Evolutionary conservation across 2,888 invertebrate genomes (phyloP), one percentile per base, ranked within the genome.

Genomic region (Amiota communis): DNA sequence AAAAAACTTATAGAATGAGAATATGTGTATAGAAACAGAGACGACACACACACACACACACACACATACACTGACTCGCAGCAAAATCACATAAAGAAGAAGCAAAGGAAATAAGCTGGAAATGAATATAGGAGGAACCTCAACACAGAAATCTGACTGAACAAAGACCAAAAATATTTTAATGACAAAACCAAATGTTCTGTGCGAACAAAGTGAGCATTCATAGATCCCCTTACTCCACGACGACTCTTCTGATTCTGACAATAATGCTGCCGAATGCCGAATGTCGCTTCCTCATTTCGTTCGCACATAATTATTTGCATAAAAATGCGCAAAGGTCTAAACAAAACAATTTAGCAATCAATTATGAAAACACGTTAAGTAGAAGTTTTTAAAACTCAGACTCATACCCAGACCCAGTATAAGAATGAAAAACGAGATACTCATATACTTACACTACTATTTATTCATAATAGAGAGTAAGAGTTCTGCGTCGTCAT

Each of bases 271-370:
- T 23, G 8, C 36, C 23, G 13, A 8, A 23, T 36, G 53, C 56
- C 67, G 36, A 36, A 36, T 63, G 56, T 59, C 73, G 74, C 67
- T 67, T 69, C 76, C 84, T 81, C 81, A 80, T 80, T 83, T 78
- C 79, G 81, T 79, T 78, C 81, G 81, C 79, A 74, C 81, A 82
- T 83, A 85, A 83, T 83, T 83, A 83, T 83, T 85, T 83, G 83
- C 83, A 85, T 83, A 85, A 83, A 83, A 83, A 83, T 84, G 81
- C 80, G 80, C 80, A 80, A 79, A 84, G 85, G 81, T 85, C 84
- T 84, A 84, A 85, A 85, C 85, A 84, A 85, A 84, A 84, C 83
- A 83, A 81, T 83, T 83, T 83, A 84, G 83, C 83, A 85, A 85
- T 85, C 85, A 83, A 83, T 83, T 83, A 83, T 85, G 83, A 83